Percentiles rank a stretch among this genome's conserved stretches.
Evolutionary conservation across 2,113 vertebrate genomes (phyloP).

Genomic region (Sylvia atricapilla): DNA sequence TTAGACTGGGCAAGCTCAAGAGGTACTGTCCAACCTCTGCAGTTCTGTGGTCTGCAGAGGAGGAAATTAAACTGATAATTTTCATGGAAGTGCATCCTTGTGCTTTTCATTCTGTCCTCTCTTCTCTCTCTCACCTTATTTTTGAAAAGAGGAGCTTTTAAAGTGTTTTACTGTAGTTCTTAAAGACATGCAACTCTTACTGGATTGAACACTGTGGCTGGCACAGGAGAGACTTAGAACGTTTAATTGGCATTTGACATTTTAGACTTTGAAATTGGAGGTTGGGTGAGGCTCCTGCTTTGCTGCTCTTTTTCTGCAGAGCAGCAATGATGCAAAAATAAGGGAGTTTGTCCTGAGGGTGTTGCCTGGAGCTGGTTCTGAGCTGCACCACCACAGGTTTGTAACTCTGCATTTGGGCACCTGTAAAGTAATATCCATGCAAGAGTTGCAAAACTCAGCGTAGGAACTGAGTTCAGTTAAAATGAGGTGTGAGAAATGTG

Average conservation of each 20-base stretch:
- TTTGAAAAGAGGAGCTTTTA: neutral
- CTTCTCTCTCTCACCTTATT: neutral
- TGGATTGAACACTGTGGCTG: neutral
- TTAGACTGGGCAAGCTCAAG: neutral
- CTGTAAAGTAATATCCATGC: neutral
- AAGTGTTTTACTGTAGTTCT: neutral
- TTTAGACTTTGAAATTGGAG: neutral
- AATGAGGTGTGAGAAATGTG: neutral
- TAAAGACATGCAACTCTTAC: accelerated
- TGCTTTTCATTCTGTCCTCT: neutral
- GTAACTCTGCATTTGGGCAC: neutral
- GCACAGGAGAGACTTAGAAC: neutral
- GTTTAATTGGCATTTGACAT: neutral
- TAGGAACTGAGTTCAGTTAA: neutral
- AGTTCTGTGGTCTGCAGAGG: neutral
- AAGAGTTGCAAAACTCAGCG: neutral
- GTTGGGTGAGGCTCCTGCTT: neutral
- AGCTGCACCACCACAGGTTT: neutral
- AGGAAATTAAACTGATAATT: neutral
- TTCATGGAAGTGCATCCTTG: neutral
- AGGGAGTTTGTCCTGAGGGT: neutral
- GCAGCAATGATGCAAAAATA: neutral
- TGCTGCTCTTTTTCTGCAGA: neutral
- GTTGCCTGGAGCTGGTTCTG: neutral
- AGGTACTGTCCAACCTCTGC: neutral